These are phyloP conservation scores for Hexactinellida sp. DNA, from an alignment of 37 sponge, comb jelly and placozoan genomes.

Conservation along the genomic window DNA sequence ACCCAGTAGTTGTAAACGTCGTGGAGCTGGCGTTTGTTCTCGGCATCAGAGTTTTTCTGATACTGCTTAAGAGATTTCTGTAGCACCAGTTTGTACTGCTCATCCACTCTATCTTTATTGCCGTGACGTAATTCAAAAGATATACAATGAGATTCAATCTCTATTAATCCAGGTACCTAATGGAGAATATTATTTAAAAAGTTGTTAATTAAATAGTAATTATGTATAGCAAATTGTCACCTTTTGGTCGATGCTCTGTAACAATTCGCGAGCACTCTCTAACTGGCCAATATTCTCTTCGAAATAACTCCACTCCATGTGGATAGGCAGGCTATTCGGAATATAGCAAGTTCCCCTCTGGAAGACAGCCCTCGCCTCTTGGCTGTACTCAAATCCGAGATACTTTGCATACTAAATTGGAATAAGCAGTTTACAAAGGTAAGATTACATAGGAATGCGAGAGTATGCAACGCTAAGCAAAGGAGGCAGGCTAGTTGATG, in stretches of 20 bases:
- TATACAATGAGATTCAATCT: background rate
- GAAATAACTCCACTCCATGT: conserved; percentile 55
- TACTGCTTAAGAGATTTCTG: background rate
- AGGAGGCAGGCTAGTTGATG: too few species aligned
- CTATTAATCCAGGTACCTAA: background rate
- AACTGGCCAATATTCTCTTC: conserved; percentile 47
- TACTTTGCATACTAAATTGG: conserved; percentile 47
- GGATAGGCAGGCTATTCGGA: conserved; percentile 45
- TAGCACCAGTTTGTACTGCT: background rate
- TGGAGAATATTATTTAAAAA: too few species aligned
- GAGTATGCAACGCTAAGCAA: too few species aligned
- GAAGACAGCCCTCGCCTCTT: conserved; percentile 30
- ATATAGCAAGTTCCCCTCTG: conserved; percentile 44
- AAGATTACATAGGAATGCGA: background rate
- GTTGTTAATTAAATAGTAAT: background rate
- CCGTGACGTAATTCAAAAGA: conserved; percentile 12
- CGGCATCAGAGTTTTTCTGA: background rate
- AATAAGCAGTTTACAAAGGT: too few species aligned
- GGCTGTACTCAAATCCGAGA: conserved; percentile 23
- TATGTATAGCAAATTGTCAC: background rate
- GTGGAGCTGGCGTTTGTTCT: background rate
- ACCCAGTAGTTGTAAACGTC: background rate
- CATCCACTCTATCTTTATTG: background rate
- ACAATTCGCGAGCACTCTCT: background rate
- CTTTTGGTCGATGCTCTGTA: conserved; percentile 9